Evolutionary conservation across 2,797 vertebrate genomes (phyloP).

Genomic region (Centropyge bicolor): DNA sequence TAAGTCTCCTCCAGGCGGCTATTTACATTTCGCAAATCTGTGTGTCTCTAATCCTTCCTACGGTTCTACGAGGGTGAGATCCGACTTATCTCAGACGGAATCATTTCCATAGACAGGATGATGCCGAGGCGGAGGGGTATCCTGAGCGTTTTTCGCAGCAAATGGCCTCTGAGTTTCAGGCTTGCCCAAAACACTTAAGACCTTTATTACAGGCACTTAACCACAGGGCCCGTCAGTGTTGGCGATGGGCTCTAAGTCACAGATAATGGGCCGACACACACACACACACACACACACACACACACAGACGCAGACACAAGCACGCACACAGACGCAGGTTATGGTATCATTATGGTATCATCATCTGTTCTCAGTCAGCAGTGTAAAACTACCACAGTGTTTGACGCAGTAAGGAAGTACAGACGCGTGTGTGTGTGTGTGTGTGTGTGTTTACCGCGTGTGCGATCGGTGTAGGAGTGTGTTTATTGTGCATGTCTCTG

Average conservation of each 20-base stretch:
- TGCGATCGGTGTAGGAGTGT: neutral
- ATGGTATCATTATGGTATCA: slow-evolving; percentile 67
- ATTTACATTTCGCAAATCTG: slow-evolving; percentile 69
- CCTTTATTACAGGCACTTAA: slow-evolving; percentile 82
- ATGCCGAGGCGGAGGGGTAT: slow-evolving; percentile 34
- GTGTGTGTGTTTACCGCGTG: slow-evolving; percentile 6
- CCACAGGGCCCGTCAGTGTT: slow-evolving; percentile 63
- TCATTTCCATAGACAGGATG: slow-evolving; percentile 49
- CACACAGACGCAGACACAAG: slow-evolving; percentile 11
- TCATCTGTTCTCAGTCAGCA: slow-evolving; percentile 65
- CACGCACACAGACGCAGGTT: slow-evolving; percentile 45
- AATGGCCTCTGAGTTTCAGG: slow-evolving; percentile 70
- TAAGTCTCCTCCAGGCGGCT: slow-evolving; percentile 63
- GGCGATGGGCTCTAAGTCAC: slow-evolving; percentile 72
- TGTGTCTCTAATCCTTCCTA: slow-evolving; percentile 60
- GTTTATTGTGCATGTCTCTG: slow-evolving; percentile 29
- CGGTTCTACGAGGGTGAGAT: slow-evolving; percentile 38
- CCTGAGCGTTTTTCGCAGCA: slow-evolving; percentile 35
- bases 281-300: slow-evolving; percentile 14
- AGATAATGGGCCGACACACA: slow-evolving; percentile 68
- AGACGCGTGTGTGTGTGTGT: neutral
- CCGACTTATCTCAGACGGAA: slow-evolving; percentile 49
- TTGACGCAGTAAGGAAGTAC: slow-evolving; percentile 40
- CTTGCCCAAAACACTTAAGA: slow-evolving; percentile 78
- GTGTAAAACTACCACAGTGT: slow-evolving; percentile 50